phyloP scores from a whole-genome alignment of 92 coral and sea anemone genomes.

The Porites rus region DNA sequence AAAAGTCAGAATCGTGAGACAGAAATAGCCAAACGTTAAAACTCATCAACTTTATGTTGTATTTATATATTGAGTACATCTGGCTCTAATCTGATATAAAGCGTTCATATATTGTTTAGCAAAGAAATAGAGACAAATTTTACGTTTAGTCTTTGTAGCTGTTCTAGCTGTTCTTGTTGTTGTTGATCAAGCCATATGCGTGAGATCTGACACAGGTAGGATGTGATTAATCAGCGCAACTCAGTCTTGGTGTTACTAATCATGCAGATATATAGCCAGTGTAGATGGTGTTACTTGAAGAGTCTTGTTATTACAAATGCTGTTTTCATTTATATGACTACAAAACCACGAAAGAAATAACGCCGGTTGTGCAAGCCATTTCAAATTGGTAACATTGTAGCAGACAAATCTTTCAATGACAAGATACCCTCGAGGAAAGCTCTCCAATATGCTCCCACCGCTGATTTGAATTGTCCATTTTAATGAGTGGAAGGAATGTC shows the following conservation, averaged over 20 bases:
- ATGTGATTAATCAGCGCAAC: neutral
- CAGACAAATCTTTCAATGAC: too few relatives aligned
- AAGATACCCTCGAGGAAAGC: neutral
- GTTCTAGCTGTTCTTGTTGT: too few relatives aligned
- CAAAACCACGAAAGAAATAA: neutral
- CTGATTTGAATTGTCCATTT: too few relatives aligned
- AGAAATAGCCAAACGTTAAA: too few relatives aligned
- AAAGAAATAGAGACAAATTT: neutral
- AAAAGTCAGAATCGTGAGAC: too few relatives aligned
- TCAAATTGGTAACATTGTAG: neutral
- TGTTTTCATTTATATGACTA: neutral
- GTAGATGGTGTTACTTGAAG: neutral
- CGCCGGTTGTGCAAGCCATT: neutral
- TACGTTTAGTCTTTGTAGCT: neutral
- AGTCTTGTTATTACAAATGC: neutral
- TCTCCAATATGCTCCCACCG: neutral
- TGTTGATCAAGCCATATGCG: neutral
- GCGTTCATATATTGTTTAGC: neutral
- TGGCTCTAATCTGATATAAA: too few relatives aligned
- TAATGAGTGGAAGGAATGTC: too few relatives aligned
- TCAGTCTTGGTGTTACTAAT: neutral
- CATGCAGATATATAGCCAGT: neutral
- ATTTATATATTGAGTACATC: too few relatives aligned
- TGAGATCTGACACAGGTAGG: conserved; percentile 1
- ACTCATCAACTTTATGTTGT: too few relatives aligned